A percentile compares a stretch with the other conserved stretches of the same genome.
Conservation (phyloP, 2,797 vertebrate species). For the Muscicapa striata region DNA sequence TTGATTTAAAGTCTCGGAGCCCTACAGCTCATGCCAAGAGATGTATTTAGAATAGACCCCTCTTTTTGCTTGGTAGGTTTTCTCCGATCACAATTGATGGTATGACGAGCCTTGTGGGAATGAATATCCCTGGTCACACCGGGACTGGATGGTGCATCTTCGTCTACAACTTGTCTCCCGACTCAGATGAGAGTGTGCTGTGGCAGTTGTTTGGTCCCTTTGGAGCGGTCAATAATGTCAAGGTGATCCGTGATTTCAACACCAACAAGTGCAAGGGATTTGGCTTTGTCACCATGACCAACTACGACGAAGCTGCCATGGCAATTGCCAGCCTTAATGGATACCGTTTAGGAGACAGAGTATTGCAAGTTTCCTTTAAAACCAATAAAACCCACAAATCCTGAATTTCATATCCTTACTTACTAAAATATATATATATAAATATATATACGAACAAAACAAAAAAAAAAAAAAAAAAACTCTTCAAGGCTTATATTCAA, state of each 20-base stretch:
- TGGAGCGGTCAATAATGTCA: slow-evolving; percentile 98
- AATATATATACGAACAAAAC: slow-evolving; percentile 81
- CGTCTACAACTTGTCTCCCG: slow-evolving; percentile 98
- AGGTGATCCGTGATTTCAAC: slow-evolving; percentile 99
- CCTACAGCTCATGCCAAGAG: slow-evolving; percentile 62
- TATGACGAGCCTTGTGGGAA: slow-evolving; percentile 99
- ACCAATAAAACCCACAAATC: slow-evolving; percentile 99
- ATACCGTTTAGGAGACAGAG: slow-evolving; percentile 98
- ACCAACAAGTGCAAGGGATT: slow-evolving; percentile 99
- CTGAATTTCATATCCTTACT: slow-evolving; percentile 89
- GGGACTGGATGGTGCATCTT: slow-evolving; percentile 99
- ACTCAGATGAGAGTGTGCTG: slow-evolving; percentile 98
- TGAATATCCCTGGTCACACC: slow-evolving; percentile 99
- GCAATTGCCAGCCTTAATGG: slow-evolving; percentile 99
- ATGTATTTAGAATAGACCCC: slow-evolving; percentile 80
- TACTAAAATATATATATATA: slow-evolving; percentile 83
- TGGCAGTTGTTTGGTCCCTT: slow-evolving; percentile 99
- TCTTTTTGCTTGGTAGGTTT: slow-evolving; percentile 85
- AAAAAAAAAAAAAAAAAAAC: slow-evolving; percentile 95
- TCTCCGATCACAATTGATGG: slow-evolving; percentile 99
- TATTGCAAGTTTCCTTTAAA: slow-evolving; percentile 99
- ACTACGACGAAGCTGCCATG: slow-evolving; percentile 99
- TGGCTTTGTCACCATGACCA: slow-evolving; percentile 99
- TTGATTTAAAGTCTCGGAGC: slow-evolving; percentile 25
- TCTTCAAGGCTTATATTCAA: slow-evolving; percentile 99